Evolutionary conservation across 1,140 invertebrate species (phyloP), one percentile per base, ranked within the genome.

Genomic region (Mylabris phalerata): DNA sequence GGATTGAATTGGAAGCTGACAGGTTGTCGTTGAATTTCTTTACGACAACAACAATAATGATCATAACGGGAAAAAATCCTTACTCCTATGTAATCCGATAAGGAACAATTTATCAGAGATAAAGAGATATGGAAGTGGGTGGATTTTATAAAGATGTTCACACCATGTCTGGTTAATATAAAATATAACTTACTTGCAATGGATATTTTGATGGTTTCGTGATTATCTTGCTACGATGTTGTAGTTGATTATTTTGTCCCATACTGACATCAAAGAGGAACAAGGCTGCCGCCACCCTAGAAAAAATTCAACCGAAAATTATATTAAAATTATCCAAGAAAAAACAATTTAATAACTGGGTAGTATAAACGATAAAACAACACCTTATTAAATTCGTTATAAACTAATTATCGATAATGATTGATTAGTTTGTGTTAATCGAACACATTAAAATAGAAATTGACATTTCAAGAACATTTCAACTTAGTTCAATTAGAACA

Each of bases 121-220:
- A 27, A 19, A 6, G 19, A 48, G 46, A 48, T 13, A 11, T n/a
- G 24, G 48, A 27, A 38, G 50, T 52, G 25, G 42, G 51, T 54
- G 51, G 44, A 50, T 50, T 50, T 50, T 26, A 44, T 46, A 54
- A 32, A 54, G 41, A 54, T 54, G 51, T 54, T 54, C 51, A 54
- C 50, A 52, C 50, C 24, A 32, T 32, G 25, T 44, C 48, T 50
- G 48, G 48, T 50, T 19, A 27, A 32, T 32, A 32, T 50, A 50
- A 38, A 50, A 50, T n/a, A n/a, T 11, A 50, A 59, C 63, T 62
- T 60, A 69, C 67, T 59, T 69, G 55, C 19, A 64, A 42, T 27
- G 67, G 67, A 59, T 69, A 69, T 57, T 65, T 69, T 47, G 47
- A 42, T 13, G 58, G 44, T 42, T 50, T 46, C 57, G 57, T 62